Evolutionary conservation across 2,797 vertebrate genomes (phyloP).

Genomic region (Peromyscus nudipes): DNA sequence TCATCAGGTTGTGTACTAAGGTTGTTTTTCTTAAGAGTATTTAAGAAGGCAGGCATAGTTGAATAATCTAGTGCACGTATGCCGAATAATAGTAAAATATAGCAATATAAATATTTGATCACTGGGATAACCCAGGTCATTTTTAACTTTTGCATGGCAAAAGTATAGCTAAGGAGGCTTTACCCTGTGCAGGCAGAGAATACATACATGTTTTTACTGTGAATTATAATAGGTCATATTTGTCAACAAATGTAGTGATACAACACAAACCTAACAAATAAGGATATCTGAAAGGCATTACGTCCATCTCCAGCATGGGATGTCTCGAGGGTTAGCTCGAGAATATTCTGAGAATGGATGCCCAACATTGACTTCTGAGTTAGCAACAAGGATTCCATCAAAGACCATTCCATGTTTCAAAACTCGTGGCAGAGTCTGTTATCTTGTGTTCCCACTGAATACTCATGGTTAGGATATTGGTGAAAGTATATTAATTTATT

Average conservation of each 20-base stretch:
- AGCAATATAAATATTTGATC: neutral
- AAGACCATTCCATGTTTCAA: neutral
- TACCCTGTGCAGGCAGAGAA: neutral
- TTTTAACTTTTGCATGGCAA: neutral
- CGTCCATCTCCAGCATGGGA: neutral
- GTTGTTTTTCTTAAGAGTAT: neutral
- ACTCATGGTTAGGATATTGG: fast-evolving
- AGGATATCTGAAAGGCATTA: neutral
- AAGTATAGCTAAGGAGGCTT: neutral
- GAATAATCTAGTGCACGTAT: neutral
- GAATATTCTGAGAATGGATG: neutral
- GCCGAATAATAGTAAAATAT: neutral
- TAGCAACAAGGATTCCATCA: neutral
- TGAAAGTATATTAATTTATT: neutral
- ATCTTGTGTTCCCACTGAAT: neutral
- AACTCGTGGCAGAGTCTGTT: neutral
- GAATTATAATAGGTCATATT: no score
- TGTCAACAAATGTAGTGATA: neutral
- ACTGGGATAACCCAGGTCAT: neutral
- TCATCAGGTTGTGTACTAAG: neutral
- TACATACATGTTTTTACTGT: neutral
- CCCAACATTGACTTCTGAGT: neutral
- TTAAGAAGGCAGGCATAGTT: neutral
- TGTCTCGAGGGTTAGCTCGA: neutral
- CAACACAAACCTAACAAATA: neutral